Evolutionary conservation across 2,113 vertebrate genomes (phyloP).

Genomic region (Saimiri boliviensis): DNA sequence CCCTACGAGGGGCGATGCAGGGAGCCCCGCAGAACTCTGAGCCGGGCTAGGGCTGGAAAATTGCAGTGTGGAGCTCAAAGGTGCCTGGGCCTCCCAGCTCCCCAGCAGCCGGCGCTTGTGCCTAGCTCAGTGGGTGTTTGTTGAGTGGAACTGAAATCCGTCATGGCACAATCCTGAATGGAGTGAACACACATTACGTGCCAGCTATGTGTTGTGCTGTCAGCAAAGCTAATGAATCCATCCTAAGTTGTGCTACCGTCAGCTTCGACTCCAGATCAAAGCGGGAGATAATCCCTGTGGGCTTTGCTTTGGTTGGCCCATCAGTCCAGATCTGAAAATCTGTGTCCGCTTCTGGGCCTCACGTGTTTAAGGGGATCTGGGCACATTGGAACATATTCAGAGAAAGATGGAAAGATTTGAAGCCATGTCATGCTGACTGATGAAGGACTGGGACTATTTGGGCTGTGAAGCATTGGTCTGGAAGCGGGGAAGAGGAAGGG

Average conservation of each 20-base stretch:
- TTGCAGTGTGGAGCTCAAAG: rapidly evolving
- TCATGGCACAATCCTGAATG: not conserved
- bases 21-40: not conserved
- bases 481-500: not conserved
- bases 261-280: not conserved
- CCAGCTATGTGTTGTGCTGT: not conserved
- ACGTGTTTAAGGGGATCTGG: constrained; percentile 27
- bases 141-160: not conserved
- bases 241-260: not conserved
- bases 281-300: not conserved
- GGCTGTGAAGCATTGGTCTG: not conserved
- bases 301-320: constrained; percentile 14
- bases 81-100: not conserved
- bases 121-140: not conserved
- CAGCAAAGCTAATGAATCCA: constrained; percentile 1
- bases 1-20: rapidly evolving
- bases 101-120: not conserved
- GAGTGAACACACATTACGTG: not conserved
- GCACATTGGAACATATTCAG: constrained; percentile 14
- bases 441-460: not conserved
- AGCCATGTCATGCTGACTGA: not conserved
- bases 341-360: not conserved
- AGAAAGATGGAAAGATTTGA: constrained; percentile 4
- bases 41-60: not conserved
- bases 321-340: constrained; percentile 38